phyloP scores from a whole-genome alignment of 2,888 invertebrate genomes.

The Perdita meconis region DNA sequence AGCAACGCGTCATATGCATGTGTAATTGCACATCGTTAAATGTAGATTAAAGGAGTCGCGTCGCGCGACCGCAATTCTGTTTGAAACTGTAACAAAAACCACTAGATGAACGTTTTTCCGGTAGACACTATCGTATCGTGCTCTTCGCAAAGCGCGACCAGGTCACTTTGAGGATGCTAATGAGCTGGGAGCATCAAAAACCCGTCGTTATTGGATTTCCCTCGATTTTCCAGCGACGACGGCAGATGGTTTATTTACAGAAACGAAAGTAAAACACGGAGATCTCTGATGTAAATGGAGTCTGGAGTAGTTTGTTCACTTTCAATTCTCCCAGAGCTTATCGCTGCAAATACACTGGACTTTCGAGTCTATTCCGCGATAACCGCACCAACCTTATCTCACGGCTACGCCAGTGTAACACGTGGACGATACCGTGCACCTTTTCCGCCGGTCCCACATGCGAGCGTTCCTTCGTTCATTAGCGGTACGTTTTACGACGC shows the following conservation, averaged over 20 bases:
- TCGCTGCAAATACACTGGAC: too few species aligned
- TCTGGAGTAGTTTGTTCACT: neutral
- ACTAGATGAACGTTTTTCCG: neutral
- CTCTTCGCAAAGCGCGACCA: neutral
- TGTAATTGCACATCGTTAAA: slow-evolving; percentile 31
- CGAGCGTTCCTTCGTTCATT: slow-evolving; percentile 35
- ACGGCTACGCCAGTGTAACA: slow-evolving; percentile 1
- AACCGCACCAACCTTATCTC: neutral
- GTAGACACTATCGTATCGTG: neutral
- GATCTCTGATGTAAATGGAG: neutral
- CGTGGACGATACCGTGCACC: neutral
- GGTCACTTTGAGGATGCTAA: slow-evolving; percentile 34
- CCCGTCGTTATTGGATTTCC: neutral
- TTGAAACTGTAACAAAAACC: slow-evolving; percentile 5
- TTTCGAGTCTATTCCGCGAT: neutral
- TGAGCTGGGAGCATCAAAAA: slow-evolving; percentile 12
- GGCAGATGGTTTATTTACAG: neutral
- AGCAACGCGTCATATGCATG: neutral
- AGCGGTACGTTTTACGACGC: slow-evolving; percentile 19
- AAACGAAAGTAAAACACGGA: neutral
- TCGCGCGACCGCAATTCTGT: neutral
- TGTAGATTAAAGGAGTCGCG: slow-evolving; percentile 26
- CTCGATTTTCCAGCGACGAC: neutral
- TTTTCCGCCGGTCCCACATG: neutral
- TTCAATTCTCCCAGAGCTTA: neutral